These are phyloP conservation scores for Eumeta japonica DNA, from an alignment of 1,140 invertebrate genomes.

Conservation along the genomic window DNA sequence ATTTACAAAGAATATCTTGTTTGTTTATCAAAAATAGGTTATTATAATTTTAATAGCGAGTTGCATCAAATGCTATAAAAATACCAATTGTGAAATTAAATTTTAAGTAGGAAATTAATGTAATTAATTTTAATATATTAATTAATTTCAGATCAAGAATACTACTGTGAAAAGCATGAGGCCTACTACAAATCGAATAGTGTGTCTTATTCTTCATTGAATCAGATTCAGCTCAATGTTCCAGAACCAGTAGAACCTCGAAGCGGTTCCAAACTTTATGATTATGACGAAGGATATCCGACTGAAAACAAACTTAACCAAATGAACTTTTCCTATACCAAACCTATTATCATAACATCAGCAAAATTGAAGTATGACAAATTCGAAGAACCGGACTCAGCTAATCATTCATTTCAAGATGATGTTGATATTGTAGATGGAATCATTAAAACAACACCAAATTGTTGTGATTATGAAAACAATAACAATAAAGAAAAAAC, in stretches of 20 bases:
- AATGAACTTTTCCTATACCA: constrained; percentile 45
- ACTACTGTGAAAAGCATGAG: constrained; percentile 48
- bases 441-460: constrained; percentile 16
- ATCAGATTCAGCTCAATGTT: constrained; percentile 39
- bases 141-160: too few species aligned
- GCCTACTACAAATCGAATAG: constrained; percentile 37
- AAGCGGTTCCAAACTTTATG: constrained; percentile 28
- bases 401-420: constrained; percentile 46
- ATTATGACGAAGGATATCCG: constrained; percentile 43
- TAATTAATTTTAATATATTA: too few species aligned
- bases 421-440: constrained; percentile 43
- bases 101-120: neutral
- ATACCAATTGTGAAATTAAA: too few species aligned
- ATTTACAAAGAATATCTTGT: too few species aligned
- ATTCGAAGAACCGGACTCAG: constrained; percentile 33
- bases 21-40: too few species aligned
- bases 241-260: constrained; percentile 39
- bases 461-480: constrained; percentile 22
- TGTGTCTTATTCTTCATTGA: constrained; percentile 40
- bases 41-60: too few species aligned
- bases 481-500: constrained; percentile 22
- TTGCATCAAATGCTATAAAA: too few species aligned
- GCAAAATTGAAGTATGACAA: constrained; percentile 35
- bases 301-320: constrained; percentile 48
- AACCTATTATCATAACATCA: constrained; percentile 47